Percentiles rank a stretch among this genome's conserved stretches.
Evolutionary conservation across 2,888 invertebrate species (phyloP).

Genomic region (Diaprepes abbreviatus): DNA sequence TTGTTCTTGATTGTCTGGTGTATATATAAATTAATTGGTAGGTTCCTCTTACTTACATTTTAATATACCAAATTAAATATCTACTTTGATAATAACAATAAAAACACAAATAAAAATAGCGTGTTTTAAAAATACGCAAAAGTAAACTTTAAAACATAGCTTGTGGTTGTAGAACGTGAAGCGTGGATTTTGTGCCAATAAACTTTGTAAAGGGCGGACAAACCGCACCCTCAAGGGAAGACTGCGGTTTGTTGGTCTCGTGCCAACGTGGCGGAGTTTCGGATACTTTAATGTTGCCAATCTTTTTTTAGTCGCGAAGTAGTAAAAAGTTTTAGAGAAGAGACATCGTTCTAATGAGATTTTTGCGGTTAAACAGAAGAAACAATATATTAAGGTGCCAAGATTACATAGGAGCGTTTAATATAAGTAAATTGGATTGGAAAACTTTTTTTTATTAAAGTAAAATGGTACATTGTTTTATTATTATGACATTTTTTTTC

Average conservation of each 20-base stretch:
- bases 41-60: too few relatives aligned
- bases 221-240: slow-evolving; percentile 5
- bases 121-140: neutral
- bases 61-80: too few relatives aligned
- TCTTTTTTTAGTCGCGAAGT: neutral
- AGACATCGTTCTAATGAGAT: neutral
- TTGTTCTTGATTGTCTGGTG: too few relatives aligned
- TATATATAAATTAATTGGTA: too few relatives aligned
- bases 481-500: too few relatives aligned
- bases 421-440: too few relatives aligned
- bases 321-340: neutral
- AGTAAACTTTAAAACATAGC: neutral
- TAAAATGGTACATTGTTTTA: too few relatives aligned
- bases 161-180: neutral
- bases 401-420: too few relatives aligned
- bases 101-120: too few relatives aligned
- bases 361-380: neutral
- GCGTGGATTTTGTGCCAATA: slow-evolving; percentile 12
- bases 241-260: slow-evolving; percentile 16
- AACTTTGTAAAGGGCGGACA: slow-evolving; percentile 23
- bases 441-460: too few relatives aligned
- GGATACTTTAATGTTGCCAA: slow-evolving; percentile 2
- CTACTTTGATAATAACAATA: too few relatives aligned
- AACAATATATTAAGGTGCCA: too few relatives aligned
- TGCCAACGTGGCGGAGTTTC: slow-evolving; percentile 9